Evolutionary conservation across 1,140 invertebrate species (phyloP), one percentile per base, ranked within the genome.

Genomic region (Lordiphosa mommai): DNA sequence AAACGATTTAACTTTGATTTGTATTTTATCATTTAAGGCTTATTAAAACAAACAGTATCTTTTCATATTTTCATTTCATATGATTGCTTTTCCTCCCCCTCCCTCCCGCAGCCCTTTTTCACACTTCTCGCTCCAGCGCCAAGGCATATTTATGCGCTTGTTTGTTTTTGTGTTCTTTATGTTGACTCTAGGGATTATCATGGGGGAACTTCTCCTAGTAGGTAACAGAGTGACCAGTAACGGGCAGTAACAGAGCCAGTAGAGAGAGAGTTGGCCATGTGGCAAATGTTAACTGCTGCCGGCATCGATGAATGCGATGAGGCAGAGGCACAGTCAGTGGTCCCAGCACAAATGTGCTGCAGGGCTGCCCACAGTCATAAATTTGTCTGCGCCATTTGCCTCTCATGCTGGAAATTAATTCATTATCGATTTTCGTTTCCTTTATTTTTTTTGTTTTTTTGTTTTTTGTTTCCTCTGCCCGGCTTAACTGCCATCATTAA

Each of bases 401-500:
- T 59, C 41, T 17, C 14, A 52, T 64, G 55, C 50, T 72, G 37
- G 36, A 71, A 72, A 77, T 77, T 59, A 77, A 77, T 77, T 77
- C 73, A 77, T 77, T 77, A 77, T 77, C 73, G 73, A 77, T 77
- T 77, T 77, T 77, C 72, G 30, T 74, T 73, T 69, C 46, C 60
- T 59, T 68, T 67, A 61, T 58, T 66, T 66, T 49, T 38, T 16
- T 40, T 34, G 9, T 4, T 30, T 30, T 51, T 51, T 37, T 10
- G 16, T 16, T 27, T 27, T 20, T 27, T 14, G 6, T 36, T 43
- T 20, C 9, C 13, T 9, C 27, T 9, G 6, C 20, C 55, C 27
- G 33, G 43, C 67, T 76, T 71, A 76, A 76, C 58, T 70, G 53
- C 37, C 52, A 57, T 61, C 57, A 71, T 76, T 77, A 71, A 71